Evolutionary conservation across 2,888 invertebrate genomes (phyloP), one percentile per base, ranked within the genome.

Genomic region (Choristoneura rosaceana): DNA sequence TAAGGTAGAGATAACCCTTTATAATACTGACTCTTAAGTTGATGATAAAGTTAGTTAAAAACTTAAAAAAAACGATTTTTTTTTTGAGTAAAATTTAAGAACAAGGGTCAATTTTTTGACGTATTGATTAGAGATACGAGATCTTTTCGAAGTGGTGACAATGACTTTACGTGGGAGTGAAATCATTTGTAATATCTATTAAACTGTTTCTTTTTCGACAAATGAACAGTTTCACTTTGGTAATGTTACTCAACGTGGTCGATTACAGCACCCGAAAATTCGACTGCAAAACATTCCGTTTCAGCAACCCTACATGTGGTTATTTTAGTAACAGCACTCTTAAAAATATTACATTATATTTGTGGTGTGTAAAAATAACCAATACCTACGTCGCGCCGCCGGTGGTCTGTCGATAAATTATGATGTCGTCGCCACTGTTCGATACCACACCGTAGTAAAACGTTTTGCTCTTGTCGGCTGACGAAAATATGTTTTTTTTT

Each of bases 341-440:
- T 55, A 25, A 66, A 66, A 66, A 67, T 67, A 59, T 59, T 33
- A 43, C 43, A 59, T 67, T n/a, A 59, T 52, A 52, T 64, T 34
- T 64, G 45, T 10, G 34, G 58, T 58, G 43, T 9, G 58, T 58
- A 33, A 59, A 67, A 58, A 67, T 67, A 67, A 45, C 45, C 58
- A 33, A 67, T 67, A 67, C 43, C 34, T 33, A 52, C 3, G 45
- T 45, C 45, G 63, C 64, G 34, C 50, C 66, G 66, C 14, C 55
- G 66, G 66, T 67, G 58, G 66, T 67, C 65, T 50, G 41, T 38
- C 66, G 15, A 67, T 67, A 67, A 67, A 67, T 67, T 58, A 66
- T 66, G 25, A 67, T 38, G 64, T 64, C 65, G 55, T 43, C 58
- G 45, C 66, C 45, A 64, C 64, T 15, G 34, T 64, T 50, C 64